phyloP scores from a whole-genome alignment of 2,797 vertebrate species.

The Eulemur albifrons region DNA sequence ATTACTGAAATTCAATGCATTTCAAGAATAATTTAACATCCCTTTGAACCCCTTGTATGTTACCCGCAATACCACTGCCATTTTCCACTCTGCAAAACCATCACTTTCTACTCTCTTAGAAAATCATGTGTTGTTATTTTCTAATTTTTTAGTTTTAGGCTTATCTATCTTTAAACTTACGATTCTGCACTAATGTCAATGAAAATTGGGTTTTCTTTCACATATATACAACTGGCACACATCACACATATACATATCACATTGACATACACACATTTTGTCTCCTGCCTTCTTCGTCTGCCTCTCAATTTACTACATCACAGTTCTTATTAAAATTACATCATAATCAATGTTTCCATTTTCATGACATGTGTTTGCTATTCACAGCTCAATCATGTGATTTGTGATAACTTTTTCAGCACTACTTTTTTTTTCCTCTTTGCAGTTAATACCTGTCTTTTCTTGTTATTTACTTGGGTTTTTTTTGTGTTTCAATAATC shows the following conservation, averaged over 20 bases:
- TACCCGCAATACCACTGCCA: neutral
- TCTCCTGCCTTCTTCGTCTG: neutral
- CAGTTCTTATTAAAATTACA: neutral
- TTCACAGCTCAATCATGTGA: neutral
- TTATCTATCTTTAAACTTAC: neutral
- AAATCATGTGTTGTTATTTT: neutral
- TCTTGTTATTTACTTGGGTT: neutral
- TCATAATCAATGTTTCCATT: neutral
- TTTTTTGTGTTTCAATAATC: neutral
- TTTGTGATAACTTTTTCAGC: neutral
- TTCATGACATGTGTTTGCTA: neutral
- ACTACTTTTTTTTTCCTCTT: neutral
- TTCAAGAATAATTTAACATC: constrained; percentile 8
- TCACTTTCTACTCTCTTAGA: neutral
- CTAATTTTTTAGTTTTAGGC: neutral
- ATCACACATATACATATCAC: neutral
- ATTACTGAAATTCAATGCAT: neutral
- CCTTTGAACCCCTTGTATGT: neutral
- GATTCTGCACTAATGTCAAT: neutral
- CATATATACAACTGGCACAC: neutral
- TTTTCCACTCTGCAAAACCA: neutral
- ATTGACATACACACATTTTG: too few species aligned
- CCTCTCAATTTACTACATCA: neutral
- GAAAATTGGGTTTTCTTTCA: neutral
- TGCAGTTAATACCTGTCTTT: neutral